These are phyloP conservation scores for Agrochola circellaris DNA, from an alignment of 2,888 invertebrate genomes.

Conservation along the genomic window DNA sequence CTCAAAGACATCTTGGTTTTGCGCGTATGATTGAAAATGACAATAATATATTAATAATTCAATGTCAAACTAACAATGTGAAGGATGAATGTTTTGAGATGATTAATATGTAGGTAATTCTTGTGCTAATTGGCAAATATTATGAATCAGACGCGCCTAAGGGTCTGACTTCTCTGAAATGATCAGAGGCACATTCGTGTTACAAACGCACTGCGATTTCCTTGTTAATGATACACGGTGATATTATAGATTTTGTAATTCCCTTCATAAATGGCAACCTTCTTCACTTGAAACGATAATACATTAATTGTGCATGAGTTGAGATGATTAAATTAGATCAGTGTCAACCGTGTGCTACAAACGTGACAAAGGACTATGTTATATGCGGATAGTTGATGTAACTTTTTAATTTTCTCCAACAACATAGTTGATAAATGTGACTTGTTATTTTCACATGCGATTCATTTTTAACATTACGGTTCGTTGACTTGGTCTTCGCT, in stretches of 20 bases:
- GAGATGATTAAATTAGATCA: slow-evolving; percentile 44
- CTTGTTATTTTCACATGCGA: slow-evolving; percentile 61
- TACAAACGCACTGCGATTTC: slow-evolving; percentile 10
- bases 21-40: slow-evolving; percentile 24
- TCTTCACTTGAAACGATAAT: slow-evolving; percentile 12
- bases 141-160: slow-evolving; percentile 13
- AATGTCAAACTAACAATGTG: slow-evolving; percentile 35
- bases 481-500: slow-evolving; percentile 75
- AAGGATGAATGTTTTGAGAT: slow-evolving; percentile 16
- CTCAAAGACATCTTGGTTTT: slow-evolving; percentile 20
- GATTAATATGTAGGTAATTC: slow-evolving; percentile 12
- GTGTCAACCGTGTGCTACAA: slow-evolving; percentile 40
- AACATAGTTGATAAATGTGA: slow-evolving; percentile 35
- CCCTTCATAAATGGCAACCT: slow-evolving; percentile 12
- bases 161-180: slow-evolving; percentile 18
- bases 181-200: slow-evolving; percentile 21
- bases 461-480: slow-evolving; percentile 74
- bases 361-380: slow-evolving; percentile 39
- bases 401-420: slow-evolving; percentile 37
- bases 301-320: slow-evolving; percentile 23
- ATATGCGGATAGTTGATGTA: slow-evolving; percentile 17
- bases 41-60: slow-evolving; percentile 32
- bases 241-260: slow-evolving; percentile 29
- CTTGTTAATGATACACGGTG: slow-evolving; percentile 44
- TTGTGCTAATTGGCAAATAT: slow-evolving; percentile 16